A percentile compares a stretch with the other conserved stretches of the same genome.
Conservation (phyloP, 2,113 vertebrate genomes). For the Alouatta palliata region DNA sequence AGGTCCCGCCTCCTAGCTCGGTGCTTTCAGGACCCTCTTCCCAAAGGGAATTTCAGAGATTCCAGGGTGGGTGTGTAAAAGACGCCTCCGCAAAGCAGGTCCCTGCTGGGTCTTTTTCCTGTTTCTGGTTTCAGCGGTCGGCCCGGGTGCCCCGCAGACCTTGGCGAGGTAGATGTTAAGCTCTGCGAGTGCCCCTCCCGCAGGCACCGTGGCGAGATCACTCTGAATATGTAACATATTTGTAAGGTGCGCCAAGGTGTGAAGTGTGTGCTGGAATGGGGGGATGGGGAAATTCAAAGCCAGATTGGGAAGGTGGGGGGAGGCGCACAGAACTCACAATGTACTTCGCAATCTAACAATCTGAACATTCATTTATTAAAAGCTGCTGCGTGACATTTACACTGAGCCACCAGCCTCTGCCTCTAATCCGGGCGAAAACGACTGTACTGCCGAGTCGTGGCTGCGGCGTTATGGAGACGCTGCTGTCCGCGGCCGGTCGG, state of each 20-base stretch:
- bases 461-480: neutral
- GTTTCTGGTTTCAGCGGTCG: accelerated
- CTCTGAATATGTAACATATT: slow-evolving; percentile 41
- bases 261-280: neutral
- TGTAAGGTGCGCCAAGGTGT: slow-evolving; percentile 16
- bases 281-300: neutral
- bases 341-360: slow-evolving; percentile 80
- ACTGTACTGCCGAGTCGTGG: slow-evolving; percentile 68
- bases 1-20: neutral
- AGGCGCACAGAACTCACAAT: slow-evolving; percentile 57
- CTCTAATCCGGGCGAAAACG: slow-evolving; percentile 82
- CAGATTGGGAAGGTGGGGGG: neutral
- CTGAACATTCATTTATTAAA: slow-evolving; percentile 86
- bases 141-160: neutral
- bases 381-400: slow-evolving; percentile 86
- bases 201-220: neutral
- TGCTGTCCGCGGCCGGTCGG: neutral
- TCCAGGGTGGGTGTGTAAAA: neutral
- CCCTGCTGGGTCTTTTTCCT: neutral
- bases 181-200: neutral
- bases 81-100: neutral
- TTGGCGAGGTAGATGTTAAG: neutral
- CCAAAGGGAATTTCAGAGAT: neutral
- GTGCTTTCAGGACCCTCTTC: neutral
- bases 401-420: slow-evolving; percentile 82